Evolutionary conservation across 2,797 vertebrate genomes (phyloP), one percentile per base, ranked within the genome.

Genomic region (Pachyuromys duprasi): DNA sequence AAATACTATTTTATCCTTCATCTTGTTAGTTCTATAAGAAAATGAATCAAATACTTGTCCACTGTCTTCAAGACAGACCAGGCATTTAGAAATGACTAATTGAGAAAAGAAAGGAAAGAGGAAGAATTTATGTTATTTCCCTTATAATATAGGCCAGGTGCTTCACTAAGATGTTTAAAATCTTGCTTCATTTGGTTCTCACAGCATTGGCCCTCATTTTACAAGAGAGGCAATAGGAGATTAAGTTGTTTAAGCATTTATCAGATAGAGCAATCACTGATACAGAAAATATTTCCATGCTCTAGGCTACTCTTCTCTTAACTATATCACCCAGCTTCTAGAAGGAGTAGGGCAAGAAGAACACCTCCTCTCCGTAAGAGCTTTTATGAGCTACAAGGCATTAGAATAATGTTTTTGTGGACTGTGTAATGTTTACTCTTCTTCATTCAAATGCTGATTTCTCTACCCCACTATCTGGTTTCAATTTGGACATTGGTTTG

Each of bases 1-100:
- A 95, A 86, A 69, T 60, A 60, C 13, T 24, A 9, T 62, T 84
- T 91, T 78, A 53, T n/a, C 49, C 8, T 93, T 86, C 88, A 33
- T 65, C 62, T 33, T 65, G 0, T 75, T 84, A 87, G 28, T 28
- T 78, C 67, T 69, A 0, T 86, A 63, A 86, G 76, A 94, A 82
- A 95, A 84, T 14, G 36, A 92, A 62, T 53, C 20, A 49, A 31
- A 39, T 80, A 62, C 78, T 90, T 90, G 65, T 67, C 74, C n/a
- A 63, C 74, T 90, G 33, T 24, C 74, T 62, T 4, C 26, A 75
- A 93, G 14, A 57, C 53, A 76, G 26, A 86, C 86, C 39, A 80
- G 42, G n/a, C 22, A 65, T 2, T 53, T 84, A 45, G 49, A 81
- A 83, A 81, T 86, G 4, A 57, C 90, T 92, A 70, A 63, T 42